Conservation (phyloP, 2,797 vertebrate species). For the Aphelocoma californica region DNA sequence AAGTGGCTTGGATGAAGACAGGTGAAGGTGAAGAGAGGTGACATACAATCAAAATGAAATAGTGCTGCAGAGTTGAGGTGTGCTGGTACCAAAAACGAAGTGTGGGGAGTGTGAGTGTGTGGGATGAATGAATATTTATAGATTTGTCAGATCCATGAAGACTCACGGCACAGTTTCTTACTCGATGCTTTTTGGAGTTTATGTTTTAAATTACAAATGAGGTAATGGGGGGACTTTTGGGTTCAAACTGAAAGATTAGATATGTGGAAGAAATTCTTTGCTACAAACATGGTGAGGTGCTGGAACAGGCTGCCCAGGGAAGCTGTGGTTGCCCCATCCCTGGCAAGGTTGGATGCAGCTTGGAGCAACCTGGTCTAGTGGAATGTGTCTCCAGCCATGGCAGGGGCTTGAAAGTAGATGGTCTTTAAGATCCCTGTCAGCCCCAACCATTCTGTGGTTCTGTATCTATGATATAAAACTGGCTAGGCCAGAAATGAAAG, state of each 20-base stretch:
- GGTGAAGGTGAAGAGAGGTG: background rate
- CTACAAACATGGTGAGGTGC: background rate
- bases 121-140: background rate
- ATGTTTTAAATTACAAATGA: background rate
- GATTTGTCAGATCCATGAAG: background rate
- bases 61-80: background rate
- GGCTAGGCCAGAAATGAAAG: background rate
- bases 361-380: background rate
- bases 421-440: background rate
- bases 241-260: background rate
- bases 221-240: background rate
- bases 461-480: background rate
- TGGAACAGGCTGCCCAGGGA: background rate
- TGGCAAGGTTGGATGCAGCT: background rate
- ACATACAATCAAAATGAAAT: background rate
- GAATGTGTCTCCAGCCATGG: background rate
- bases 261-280: background rate
- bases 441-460: background rate
- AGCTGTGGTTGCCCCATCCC: background rate
- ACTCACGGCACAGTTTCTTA: background rate
- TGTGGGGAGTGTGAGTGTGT: accelerated
- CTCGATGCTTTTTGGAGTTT: background rate
- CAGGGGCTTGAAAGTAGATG: background rate
- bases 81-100: background rate
- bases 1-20: background rate